Conservation (phyloP, 2,888 invertebrate species). For the Drosophila yooni region DNA sequence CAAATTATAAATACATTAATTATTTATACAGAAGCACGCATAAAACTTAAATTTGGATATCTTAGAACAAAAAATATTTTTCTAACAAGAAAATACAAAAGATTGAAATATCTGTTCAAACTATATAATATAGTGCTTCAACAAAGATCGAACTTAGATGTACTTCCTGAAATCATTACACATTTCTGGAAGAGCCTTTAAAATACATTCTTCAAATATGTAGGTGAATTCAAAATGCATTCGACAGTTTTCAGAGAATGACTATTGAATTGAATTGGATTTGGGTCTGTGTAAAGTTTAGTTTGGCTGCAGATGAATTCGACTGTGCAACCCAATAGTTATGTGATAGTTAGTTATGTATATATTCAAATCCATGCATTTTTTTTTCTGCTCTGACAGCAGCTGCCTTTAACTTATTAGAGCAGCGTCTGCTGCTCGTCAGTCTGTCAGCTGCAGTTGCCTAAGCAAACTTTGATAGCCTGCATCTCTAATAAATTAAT, state of each 20-base stretch:
- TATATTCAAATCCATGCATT: not conserved
- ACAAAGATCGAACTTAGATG: not conserved
- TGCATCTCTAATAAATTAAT: slow-evolving; percentile 34
- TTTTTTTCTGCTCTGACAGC: not conserved
- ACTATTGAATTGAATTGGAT: not conserved
- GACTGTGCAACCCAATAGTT: not conserved
- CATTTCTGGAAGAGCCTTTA: not conserved
- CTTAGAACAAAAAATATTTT: not conserved
- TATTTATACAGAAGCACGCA: not conserved
- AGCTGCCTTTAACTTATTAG: slow-evolving; percentile 1
- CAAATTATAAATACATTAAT: not conserved
- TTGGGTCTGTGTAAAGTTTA: not conserved
- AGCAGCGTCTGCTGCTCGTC: not conserved
- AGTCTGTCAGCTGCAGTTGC: not conserved
- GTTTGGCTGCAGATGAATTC: not conserved
- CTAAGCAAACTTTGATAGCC: slow-evolving; percentile 15
- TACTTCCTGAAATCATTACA: not conserved
- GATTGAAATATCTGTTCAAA: not conserved
- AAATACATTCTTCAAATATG: not conserved
- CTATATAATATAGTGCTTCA: not conserved
- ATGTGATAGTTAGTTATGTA: not conserved
- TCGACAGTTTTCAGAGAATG: not conserved
- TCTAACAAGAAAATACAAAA: not conserved
- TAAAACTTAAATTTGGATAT: not conserved
- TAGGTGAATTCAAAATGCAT: not conserved